Evolutionary conservation across 1,140 invertebrate species (phyloP), one percentile per base, ranked within the genome.

Genomic region (Diorhabda elongata): DNA sequence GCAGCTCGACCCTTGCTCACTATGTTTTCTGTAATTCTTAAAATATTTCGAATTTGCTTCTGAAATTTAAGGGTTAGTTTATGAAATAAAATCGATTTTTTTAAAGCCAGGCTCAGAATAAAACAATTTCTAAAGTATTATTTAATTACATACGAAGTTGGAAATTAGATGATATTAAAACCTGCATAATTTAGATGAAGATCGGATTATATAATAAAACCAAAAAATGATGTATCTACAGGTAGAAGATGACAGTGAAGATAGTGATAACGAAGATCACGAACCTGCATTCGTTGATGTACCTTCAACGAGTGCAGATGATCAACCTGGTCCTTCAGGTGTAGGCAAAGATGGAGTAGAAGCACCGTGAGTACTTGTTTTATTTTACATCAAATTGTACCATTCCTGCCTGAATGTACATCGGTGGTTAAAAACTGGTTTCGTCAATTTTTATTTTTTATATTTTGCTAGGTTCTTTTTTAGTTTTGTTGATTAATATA

Each of bases 251-350:
- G 67, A 75, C 62, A 74, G 69, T 64, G 77, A 77, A 5, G 75
- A 75, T 26, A 71, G 67, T 72, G 75, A 73, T 6, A 71, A 69
- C 6, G 74, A 73, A 7, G 72, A 70, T 9, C 73, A 77, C 41
- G 74, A 76, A 26, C 79, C 84, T 8, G 82, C 85, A 2, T 86
- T 83, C 73, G 84, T 83, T 9, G 84, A 83, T 69, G 82, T 84
- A 26, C 80, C 83, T 11, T 71, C 85, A 57, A 79, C 83, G 0
- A 84, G 83, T 62, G 82, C 84, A 3, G 84, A 85, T 71, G 84
- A 81, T n/a, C 78, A 80, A 71, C 76, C 85, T 42, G 85, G 85
- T 47, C 85, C 85, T 0, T 86, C 85, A 0, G 85, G 85, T n/a
- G 73, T 87, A 77, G 84, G 69, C 79, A 85, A 75, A 78, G 80